These are phyloP conservation scores for Agelastica alni DNA, from an alignment of 2,888 invertebrate species.

Conservation along the genomic window DNA sequence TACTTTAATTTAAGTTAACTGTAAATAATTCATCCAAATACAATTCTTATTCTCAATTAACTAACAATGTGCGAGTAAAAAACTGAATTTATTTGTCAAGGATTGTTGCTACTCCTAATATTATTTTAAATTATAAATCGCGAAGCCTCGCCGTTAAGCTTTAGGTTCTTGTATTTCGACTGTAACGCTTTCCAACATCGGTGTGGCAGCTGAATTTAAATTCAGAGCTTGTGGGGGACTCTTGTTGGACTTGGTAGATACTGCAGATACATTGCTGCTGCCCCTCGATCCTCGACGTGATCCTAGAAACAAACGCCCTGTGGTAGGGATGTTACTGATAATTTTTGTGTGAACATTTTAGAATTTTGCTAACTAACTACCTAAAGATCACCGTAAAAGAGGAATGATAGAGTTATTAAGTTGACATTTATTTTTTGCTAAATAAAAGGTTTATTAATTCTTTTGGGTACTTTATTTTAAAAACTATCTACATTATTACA, in stretches of 20 bases:
- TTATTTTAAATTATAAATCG: slow-evolving; percentile 16
- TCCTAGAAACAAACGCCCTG: slow-evolving; percentile 57
- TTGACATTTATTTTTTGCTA: too few relatives aligned
- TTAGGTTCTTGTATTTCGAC: slow-evolving; percentile 77
- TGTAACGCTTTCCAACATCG: slow-evolving; percentile 69
- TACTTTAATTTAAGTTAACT: neutral
- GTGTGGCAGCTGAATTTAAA: slow-evolving; percentile 50
- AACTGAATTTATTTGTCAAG: slow-evolving; percentile 30
- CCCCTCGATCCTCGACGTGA: slow-evolving; percentile 74
- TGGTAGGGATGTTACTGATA: slow-evolving; percentile 29
- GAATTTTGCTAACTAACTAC: slow-evolving; percentile 5
- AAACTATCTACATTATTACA: too few relatives aligned
- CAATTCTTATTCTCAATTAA: neutral
- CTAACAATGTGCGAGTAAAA: neutral
- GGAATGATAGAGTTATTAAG: too few relatives aligned
- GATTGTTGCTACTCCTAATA: slow-evolving; percentile 1
- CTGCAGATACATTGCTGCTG: slow-evolving; percentile 78
- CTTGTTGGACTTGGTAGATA: slow-evolving; percentile 71
- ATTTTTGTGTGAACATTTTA: slow-evolving; percentile 18
- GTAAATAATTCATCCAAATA: neutral
- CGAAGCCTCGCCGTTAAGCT: slow-evolving; percentile 38
- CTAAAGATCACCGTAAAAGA: neutral
- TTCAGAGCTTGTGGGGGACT: slow-evolving; percentile 55
- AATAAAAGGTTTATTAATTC: too few relatives aligned
- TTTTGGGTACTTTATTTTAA: too few relatives aligned